Conservation (phyloP, 1,140 invertebrate genomes). For the Parasteatoda tepidariorum region DNA sequence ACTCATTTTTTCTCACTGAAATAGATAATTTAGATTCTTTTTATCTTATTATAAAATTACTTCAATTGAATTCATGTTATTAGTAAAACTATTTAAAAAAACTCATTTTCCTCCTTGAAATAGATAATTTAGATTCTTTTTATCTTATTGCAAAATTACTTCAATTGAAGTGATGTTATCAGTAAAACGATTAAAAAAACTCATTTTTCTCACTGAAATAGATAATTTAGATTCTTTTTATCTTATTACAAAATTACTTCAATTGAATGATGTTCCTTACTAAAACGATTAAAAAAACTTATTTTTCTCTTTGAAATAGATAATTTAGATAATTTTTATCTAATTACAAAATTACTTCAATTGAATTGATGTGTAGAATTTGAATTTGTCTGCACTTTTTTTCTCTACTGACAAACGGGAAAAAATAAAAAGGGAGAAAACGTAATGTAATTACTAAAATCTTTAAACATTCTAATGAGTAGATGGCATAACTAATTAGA, state of each 20-base stretch:
- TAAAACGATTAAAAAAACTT: neutral
- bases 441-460: too few species aligned
- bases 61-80: neutral
- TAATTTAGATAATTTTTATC: neutral
- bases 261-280: neutral
- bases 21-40: neutral
- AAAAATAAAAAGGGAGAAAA: too few species aligned
- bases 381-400: too few species aligned
- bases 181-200: neutral
- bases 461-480: too few species aligned
- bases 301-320: neutral
- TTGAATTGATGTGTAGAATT: too few species aligned
- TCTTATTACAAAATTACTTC: neutral
- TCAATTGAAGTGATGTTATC: neutral
- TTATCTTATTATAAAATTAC: neutral
- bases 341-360: neutral
- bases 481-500: too few species aligned
- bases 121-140: neutral
- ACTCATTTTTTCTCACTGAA: neutral
- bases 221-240: neutral
- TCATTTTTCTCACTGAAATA: neutral
- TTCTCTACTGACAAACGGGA: too few species aligned
- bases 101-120: neutral
- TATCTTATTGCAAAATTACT: neutral
- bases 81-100: neutral